Evolutionary conservation across 2,888 invertebrate genomes (phyloP), one percentile per base, ranked within the genome.

Genomic region (Marronus borbonicus): DNA sequence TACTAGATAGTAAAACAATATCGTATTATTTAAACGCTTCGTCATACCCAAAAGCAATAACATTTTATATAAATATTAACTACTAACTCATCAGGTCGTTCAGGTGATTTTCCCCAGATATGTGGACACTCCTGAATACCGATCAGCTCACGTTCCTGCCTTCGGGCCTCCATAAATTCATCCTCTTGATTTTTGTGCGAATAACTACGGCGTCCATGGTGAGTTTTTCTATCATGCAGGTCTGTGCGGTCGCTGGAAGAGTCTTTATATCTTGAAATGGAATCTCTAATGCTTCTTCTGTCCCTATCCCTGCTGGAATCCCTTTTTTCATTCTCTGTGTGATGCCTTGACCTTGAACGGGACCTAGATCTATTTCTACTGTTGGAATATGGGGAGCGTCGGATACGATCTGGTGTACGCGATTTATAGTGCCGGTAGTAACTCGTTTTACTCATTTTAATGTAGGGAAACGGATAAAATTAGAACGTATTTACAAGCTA

Each of bases 61-160:
- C 24, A 76, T 80, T 17, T 20, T 55, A 20, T 4, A n/a, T 5
- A 55, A 55, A 55, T 17, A n/a, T 55, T 17, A 31, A 31, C 31
- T 28, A 90, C 92, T 90, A 89, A 94, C 92, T 93, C 92, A 81
- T 92, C 91, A 81, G 91, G 91, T 12, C 72, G 36, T 0, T 90
- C 84, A 0, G 96, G 96, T 1, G 95, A 95, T 86, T 93, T 93
- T 39, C 93, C 93, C 96, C 96, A 96, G 70, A 95, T 90, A 79
- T 92, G 90, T 1, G 92, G 89, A 24, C 93, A 92, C 8, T 95
- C 94, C 79, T 92, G 89, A 82, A 92, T 90, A 1, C 95, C 95
- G 64, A 96, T 93, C 80, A 92, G 89, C 85, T 96, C 96, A 66
- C 96, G 89, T 84, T 96, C 93, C 82, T 92, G 91, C 77, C 95